These are phyloP conservation scores for Spinus pinus DNA, from an alignment of 2,797 vertebrate species.

Conservation along the genomic window DNA sequence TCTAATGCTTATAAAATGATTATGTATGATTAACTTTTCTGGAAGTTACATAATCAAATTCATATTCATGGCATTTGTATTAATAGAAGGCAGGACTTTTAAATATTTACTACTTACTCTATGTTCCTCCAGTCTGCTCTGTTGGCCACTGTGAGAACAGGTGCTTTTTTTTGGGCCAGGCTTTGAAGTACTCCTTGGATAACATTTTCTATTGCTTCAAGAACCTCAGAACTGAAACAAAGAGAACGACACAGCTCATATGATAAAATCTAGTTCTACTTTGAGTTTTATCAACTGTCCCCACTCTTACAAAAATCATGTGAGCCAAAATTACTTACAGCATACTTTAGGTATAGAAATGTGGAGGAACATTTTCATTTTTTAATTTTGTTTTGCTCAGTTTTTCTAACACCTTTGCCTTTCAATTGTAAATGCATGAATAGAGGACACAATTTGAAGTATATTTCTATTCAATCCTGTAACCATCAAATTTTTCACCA, in stretches of 20 bases:
- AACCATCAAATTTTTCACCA: slow-evolving; percentile 22
- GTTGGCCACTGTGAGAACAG: slow-evolving; percentile 81
- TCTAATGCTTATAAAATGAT: neutral
- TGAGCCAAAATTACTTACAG: neutral
- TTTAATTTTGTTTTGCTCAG: neutral
- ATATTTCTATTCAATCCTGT: slow-evolving; percentile 14
- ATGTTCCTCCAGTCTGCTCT: slow-evolving; percentile 88
- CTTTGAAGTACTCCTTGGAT: slow-evolving; percentile 80
- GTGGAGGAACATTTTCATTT: neutral
- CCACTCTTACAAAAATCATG: neutral
- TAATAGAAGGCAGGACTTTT: neutral
- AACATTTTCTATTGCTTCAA: slow-evolving; percentile 86
- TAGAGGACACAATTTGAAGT: slow-evolving; percentile 4
- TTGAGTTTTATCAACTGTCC: neutral
- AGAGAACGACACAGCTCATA: neutral
- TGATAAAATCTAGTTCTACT: neutral
- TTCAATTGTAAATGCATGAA: slow-evolving; percentile 1
- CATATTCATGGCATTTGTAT: neutral
- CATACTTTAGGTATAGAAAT: neutral
- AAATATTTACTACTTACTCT: slow-evolving; percentile 77
- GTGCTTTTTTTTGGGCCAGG: slow-evolving; percentile 85
- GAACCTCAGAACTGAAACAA: slow-evolving; percentile 82
- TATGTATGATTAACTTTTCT: neutral
- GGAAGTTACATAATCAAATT: neutral
- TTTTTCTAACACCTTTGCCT: neutral